Evolutionary conservation across 2,888 invertebrate species (phyloP), one percentile per base, ranked within the genome.

Genomic region (Herminia tarsipennalis): DNA sequence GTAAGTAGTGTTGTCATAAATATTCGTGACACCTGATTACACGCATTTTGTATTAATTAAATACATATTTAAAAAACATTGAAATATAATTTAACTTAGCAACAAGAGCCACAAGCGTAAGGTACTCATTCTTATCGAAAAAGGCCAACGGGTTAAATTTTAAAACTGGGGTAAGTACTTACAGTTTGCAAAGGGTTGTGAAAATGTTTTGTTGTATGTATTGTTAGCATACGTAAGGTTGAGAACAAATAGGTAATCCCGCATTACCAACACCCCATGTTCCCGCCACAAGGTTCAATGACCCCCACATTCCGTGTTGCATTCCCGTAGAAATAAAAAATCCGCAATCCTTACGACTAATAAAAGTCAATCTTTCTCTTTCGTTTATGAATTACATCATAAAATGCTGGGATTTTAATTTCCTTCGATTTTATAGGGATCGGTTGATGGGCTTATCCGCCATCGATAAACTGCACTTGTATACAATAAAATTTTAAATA

Each of bases 231-330:
- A 59, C 60, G 59, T 56, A 60, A 63, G 52, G 66, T 67, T 62
- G 54, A 61, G 59, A 66, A 71, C 70, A 66, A 70, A 76, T 70
- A 73, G 70, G 66, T 71, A 66, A 73, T 73, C 70, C 71, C 52
- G 56, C 61, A 59, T 51, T 63, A 61, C 63, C 69, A 69, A 75
- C n/a, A n/a, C 76, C 73, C 74, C 69, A 73, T 71, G 65, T 73
- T 74, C 78, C 76, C 78, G 78, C 77, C 67, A 64, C 58, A 54
- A 61, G 59, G 81, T 72, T 76, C 81, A 73, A 62, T 53, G 78
- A 84, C 75, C 80, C n/a, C 70, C 66, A 66, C 76, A 79, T 80
- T 76, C 80, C 78, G 58, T 70, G 68, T 67, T 78, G 78, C 75
- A 76, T 74, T 76, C 74, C 63, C 62, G 68, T 69, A 64, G 44